Base-by-base conservation (phyloP, 2,888 invertebrate species). In the Caenorhabditis imperialis region DNA sequence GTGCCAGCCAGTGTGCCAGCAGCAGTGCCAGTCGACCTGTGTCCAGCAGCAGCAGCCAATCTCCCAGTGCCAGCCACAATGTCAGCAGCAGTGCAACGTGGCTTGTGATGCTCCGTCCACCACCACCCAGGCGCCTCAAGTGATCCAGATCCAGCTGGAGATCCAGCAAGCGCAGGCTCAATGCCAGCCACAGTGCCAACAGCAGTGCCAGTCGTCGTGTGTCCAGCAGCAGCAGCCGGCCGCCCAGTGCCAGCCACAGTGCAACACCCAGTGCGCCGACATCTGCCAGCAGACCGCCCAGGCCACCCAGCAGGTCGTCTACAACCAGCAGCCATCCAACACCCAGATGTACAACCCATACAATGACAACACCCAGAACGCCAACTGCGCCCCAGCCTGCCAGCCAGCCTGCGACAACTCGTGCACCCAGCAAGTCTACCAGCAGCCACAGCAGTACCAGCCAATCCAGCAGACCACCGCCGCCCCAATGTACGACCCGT, bases 151-250 rank as follows among this genome's bases (percentile, higher is more conserved):
- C 37, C 18, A 35, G 8, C 18, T 38, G 22, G 53, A 35, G 18
- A 27, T 38, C 7, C 47, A 70, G 33, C n/a, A n/a, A n/a, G n/a
- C n/a, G n/a, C n/a, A n/a, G n/a, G n/a, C n/a, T n/a, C n/a, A n/a
- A n/a, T 71, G 71, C 37, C 55, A 60, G 35, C 71, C 71, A 37
- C 62, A 62, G 33, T 72, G 71, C 35, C 37, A 72, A 18, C 55
- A 62, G 33, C 62, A 62, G 48, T 72, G 71, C 50, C 48, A 63
- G 35, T 27, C 30, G 6, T 27, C 42, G 25, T 73, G 74, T 33
- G 57, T 44, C 55, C 51, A 42, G 23, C 30, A 30, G 30, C 30
- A 30, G 30, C 30, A 30, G 30, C 30, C 30, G 10, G 6, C 30
- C 30, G 10, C 6, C 10, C 30, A 30, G 30, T 30, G 30, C 30